These are phyloP conservation scores for Chloropsis cyanopogon DNA, from an alignment of 2,113 vertebrate genomes.

Conservation along the genomic window DNA sequence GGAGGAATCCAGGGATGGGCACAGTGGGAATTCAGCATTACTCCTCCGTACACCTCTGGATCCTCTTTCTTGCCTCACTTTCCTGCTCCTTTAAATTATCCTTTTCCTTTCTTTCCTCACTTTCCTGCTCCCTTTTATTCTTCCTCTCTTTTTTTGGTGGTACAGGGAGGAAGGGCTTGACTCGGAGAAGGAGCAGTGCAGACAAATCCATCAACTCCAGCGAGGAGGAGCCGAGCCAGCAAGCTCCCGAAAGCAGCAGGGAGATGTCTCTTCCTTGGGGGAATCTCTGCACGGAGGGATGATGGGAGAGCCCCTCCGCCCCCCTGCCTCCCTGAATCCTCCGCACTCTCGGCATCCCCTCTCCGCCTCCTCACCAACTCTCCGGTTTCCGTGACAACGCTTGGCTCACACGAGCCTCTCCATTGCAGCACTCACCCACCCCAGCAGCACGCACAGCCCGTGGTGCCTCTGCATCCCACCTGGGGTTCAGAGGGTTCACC, in stretches of 20 bases:
- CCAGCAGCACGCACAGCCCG: neutral
- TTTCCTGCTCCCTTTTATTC: neutral
- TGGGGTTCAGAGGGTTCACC: rapidly evolving
- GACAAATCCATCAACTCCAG: constrained; percentile 6
- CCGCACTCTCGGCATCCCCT: constrained; percentile 10
- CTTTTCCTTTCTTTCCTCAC: too few species aligned
- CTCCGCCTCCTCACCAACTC: neutral
- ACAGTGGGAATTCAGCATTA: rapidly evolving
- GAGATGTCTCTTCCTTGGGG: neutral
- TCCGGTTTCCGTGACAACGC: constrained; percentile 45
- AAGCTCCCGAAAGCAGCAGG: neutral
- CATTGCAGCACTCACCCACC: neutral
- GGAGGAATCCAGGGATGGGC: rapidly evolving
- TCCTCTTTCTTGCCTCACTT: neutral
- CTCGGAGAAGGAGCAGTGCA: neutral
- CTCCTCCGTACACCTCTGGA: neutral
- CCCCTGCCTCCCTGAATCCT: neutral
- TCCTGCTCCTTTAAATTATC: neutral
- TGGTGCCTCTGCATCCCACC: rapidly evolving
- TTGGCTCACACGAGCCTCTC: neutral
- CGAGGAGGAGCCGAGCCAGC: neutral
- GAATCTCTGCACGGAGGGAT: neutral
- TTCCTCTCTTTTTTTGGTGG: neutral
- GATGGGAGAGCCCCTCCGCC: neutral
- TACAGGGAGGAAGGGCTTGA: neutral